Percentiles rank a stretch among this genome's conserved stretches.
phyloP scores from a whole-genome alignment of 2,888 invertebrate genomes.

The Andricus curvator region DNA sequence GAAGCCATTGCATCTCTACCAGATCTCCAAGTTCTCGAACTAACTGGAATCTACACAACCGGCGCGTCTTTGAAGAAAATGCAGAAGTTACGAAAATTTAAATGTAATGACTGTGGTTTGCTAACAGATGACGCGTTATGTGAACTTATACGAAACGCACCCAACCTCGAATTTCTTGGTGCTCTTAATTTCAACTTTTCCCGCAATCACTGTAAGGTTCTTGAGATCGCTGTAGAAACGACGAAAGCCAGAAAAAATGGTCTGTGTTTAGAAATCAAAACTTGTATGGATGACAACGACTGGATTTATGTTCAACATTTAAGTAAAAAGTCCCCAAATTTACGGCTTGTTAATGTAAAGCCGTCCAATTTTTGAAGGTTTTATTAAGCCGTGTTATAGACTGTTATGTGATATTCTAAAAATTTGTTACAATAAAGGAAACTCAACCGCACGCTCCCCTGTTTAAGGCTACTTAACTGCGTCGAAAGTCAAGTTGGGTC shows the following conservation, averaged over 20 bases:
- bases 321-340: not conserved
- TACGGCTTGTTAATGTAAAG: constrained; percentile 1
- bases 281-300: not conserved
- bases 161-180: not conserved
- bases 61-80: not conserved
- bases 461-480: not conserved
- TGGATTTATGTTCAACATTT: not conserved
- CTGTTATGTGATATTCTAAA: too few relatives aligned
- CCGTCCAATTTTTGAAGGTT: not conserved
- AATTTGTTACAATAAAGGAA: not conserved
- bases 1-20: not conserved
- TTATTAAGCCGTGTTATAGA: not conserved
- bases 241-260: not conserved
- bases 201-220: not conserved
- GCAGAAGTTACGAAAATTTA: not conserved
- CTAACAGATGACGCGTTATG: not conserved
- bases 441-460: not conserved
- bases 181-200: not conserved
- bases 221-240: not conserved
- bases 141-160: not conserved
- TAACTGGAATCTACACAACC: not conserved
- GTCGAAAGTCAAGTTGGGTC: not conserved
- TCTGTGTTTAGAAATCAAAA: not conserved
- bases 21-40: not conserved
- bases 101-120: not conserved